A percentile compares a stretch with the other conserved stretches of the same genome.
Evolutionary conservation across 1,140 invertebrate species (phyloP).

Genomic region (Chironomus tepperi): DNA sequence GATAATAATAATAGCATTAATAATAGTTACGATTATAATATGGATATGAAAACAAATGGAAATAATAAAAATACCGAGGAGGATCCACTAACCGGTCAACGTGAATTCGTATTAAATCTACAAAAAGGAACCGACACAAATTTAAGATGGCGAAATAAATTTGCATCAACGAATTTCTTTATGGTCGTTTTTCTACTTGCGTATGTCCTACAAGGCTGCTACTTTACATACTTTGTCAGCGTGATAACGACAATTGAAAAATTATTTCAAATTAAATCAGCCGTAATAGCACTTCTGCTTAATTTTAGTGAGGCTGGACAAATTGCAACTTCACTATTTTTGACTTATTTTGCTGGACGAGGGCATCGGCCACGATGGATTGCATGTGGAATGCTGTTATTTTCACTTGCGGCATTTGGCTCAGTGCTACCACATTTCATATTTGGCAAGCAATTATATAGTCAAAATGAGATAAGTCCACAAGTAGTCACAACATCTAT

Average conservation of each 20-base stretch:
- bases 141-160: conserved; percentile 61
- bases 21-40: not conserved
- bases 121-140: not conserved
- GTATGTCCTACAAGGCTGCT: conserved; percentile 88
- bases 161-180: conserved; percentile 84
- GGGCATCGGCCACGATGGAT: conserved; percentile 95
- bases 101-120: not conserved
- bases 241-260: conserved; percentile 96
- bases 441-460: conserved; percentile 62
- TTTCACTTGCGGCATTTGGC: conserved; percentile 77
- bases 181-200: conserved; percentile 79
- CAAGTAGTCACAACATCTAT: too few species aligned
- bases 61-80: conserved; percentile 37
- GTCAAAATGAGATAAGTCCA: conserved; percentile 27
- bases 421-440: conserved; percentile 78
- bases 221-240: conserved; percentile 91
- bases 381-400: conserved; percentile 83
- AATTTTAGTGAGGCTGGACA: conserved; percentile 93
- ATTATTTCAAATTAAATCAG: conserved; percentile 89
- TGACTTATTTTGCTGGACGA: conserved; percentile 89
- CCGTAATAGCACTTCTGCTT: conserved; percentile 87
- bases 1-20: not conserved
- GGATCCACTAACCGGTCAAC: conserved; percentile 34
- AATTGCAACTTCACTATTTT: conserved; percentile 74
- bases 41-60: conserved; percentile 27